Evolutionary conservation across 2,797 vertebrate genomes (phyloP), one percentile per base, ranked within the genome.

Genomic region (Gallinago solitaria): DNA sequence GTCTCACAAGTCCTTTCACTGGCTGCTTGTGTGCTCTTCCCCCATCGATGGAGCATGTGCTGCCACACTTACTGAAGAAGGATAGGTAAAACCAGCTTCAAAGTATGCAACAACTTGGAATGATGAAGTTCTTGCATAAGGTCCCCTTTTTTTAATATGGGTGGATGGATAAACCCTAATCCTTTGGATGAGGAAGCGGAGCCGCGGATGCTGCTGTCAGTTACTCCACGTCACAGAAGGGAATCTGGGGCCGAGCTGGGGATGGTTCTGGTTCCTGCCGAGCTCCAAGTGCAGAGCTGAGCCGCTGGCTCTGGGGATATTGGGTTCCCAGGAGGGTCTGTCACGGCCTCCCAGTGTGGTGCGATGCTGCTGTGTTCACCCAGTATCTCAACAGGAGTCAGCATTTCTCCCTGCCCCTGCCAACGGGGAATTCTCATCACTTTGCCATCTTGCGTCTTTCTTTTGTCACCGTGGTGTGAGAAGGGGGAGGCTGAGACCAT

Each of bases 301-400:
- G 57, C 13, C 25, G 6, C 37, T 23, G 45, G 6, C 84, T 73
- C 59, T 68, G 50, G 65, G 83, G 75, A 50, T 35, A 30, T 69
- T 61, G 25, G 15, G 60, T 60, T 68, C 60, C 17, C 28, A 5
- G n/a, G 14, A 4, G 51, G 79, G 50, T 48, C 87, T 87, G 69
- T 65, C 5, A 2, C 45, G 30, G 53, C 39, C 37, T 87, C 19
- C 13, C 56, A 6, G 1, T 18, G 81, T n/a, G 39, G 39, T 50
- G 20, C 1, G 1, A 0, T 51, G 47, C 39, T 1, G 1, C 3
- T 6, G 2, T 39, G 8, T 70, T 51, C 54, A 50, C 13, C 32
- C 53, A 13, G 6, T 53, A 16, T 17, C 25, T 68, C n/a, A 89
- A 18, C 53, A 19, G 50, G 19, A 78, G 51, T 68, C 50, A 41